Evolutionary conservation across 2,888 invertebrate species (phyloP), one percentile per base, ranked within the genome.

Genomic region (Tipula unca): DNA sequence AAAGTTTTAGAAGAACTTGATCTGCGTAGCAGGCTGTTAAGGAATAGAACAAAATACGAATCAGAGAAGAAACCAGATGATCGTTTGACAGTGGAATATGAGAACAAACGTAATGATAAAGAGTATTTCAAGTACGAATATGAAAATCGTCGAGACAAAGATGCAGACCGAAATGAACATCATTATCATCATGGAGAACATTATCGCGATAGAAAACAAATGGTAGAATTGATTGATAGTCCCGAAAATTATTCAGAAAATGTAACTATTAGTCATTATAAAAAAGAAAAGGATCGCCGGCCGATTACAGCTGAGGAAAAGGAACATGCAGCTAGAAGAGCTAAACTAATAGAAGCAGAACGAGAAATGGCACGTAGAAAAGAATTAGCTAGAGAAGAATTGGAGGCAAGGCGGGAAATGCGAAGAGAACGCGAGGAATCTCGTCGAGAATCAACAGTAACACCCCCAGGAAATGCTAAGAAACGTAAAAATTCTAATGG

Each of bases 321-420:
- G 89, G 90, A 93, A 90, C 88, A 92, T 89, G 87, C 92, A 91
- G 90, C 93, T 89, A 91, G 96, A 88, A 93, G 94, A 88, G 94
- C 94, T 87, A 94, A 94, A 88, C 90, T 95, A 84, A 89, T 95
- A 87, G 94, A 94, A 90, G 95, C 95, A 92, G 95, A 95, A 88
- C 91, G 95, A 36, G 91, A 96, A 91, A 95, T 94, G 93, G 95
- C 94, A 1, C 93, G 95, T 87, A 93, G 95, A 86, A 96, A 96
- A 90, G 94, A 96, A 89, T 94, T 94, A 85, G 95, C 95, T 0
- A 92, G 95, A 29, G 92, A 93, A 85, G 96, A 96, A 89, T 90
- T 96, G 17, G 95, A 95, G 89, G 94, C 95, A 0, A 92, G 96
- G 14, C 93, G 96, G 82, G 92, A 93, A 88, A 92, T 93, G 87